Evolutionary conservation across 2,797 vertebrate genomes (phyloP), one percentile per base, ranked within the genome.

Genomic region (Hippopotamyrus pictus): DNA sequence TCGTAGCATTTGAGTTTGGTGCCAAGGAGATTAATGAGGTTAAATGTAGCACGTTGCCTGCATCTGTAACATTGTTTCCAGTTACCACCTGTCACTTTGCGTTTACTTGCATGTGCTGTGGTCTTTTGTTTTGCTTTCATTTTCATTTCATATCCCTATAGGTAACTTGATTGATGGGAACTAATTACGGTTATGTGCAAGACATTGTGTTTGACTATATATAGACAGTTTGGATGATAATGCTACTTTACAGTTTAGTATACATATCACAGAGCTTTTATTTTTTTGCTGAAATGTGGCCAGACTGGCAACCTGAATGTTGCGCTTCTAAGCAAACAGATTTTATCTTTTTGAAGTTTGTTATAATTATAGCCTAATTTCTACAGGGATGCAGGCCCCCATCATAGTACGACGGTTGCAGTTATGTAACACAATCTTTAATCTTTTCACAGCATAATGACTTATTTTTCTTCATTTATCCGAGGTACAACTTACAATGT

Each of bases 1-100:
- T 82, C 22, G 76, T 82, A 44, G 76, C 17, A 22, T 82, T 19
- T 82, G 37, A 19, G 76, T 82, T 82, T 9, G 37, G 73, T 19
- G 6, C 69, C 6, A 69, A 90, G 57, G 54, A 84, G 65, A 87
- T 73, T 53, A 17, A 53, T 53, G 14, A 53, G 50, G 79, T 89
- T 90, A 5, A 7, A 87, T 17, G 51, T 79, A 62, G 50, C 86
- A n/a, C 73, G 73, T 46, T 51, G 29, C 33, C 69, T 46, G 33
- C 29, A 69, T 87, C 83, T 89, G 1, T 90, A 88, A 89, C 86
- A 89, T 41, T 54, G 54, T 69, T 37, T 41, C 87, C 87, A 2
- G 79, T 86, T 50, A 82, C 82, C 89, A 46, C 51, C 62, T 79
- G 19, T 90, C 62, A 88, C 73, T 90, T 85, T 88, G 79, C 25